Base-by-base conservation (phyloP, 2,888 invertebrate species). In the Diabrotica balteata region DNA sequence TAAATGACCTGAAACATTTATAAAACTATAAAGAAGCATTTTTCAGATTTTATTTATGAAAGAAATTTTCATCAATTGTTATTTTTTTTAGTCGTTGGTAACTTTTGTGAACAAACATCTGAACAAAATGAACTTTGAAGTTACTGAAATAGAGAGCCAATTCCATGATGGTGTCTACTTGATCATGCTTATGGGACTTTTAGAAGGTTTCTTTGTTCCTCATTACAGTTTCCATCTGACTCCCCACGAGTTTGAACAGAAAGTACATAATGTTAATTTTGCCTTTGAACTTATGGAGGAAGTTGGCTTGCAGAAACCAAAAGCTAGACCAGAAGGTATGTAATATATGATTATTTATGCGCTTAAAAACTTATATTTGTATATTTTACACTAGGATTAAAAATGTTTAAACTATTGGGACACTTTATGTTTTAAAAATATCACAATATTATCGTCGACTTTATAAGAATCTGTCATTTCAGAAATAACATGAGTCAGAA, bases 281-380 rank as follows among this genome's bases (percentile, higher is more conserved):
- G 95, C 98, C 0, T 99, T 98, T 85, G 97, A 98, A 79, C 86
- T 99, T 71, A 99, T 99, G 98, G 95, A 96, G 84, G 98, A 98
- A 84, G 93, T 96, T 67, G 97, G 97, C 1, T 85, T 98, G 54
- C 92, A 93, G 0, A 94, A 93, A 82, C 97, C 97, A 0, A 97
- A 97, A 86, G 96, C 97, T 3, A 87, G 97, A 76, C 96, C 98
- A 17, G 97, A 98, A 91, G 96, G 96, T 96, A 86, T 32, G 32
- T 32, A 32, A 32, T 32, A 2, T n/a, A 32, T 22, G 9, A 17
- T 11, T 59, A 22, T 49, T 59, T 32, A 17, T 49, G 10, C 5
- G 32, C 32, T 32, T 32, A 32, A 4, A 1, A 32, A 32, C 4
- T 32, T 32, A 32, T 32, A 32, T 32, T 5, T 32, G 32, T 4